phyloP scores from a whole-genome alignment of 2,113 vertebrate genomes.

The Ceratotherium simum region DNA sequence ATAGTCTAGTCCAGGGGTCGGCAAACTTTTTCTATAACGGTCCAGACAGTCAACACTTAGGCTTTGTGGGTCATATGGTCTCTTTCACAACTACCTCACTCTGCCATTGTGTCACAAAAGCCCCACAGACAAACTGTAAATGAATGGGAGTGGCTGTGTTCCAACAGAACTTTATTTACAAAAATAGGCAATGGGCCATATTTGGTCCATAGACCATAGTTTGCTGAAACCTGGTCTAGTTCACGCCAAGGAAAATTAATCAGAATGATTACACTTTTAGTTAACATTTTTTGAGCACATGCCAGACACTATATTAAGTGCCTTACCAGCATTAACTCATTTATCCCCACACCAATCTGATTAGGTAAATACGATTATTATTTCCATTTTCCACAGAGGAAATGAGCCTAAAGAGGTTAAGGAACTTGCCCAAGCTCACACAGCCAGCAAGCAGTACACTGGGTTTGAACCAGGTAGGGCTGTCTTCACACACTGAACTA shows the following conservation, averaged over 20 bases:
- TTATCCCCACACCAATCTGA: background rate
- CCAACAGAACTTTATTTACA: constrained; percentile 55
- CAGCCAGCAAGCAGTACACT: background rate
- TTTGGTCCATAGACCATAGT: background rate
- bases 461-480: background rate
- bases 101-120: background rate
- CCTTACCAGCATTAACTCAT: background rate
- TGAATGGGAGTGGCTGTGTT: background rate
- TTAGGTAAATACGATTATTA: background rate
- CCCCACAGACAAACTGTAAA: background rate
- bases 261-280: background rate
- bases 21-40: background rate
- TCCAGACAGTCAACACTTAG: background rate
- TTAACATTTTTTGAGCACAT: background rate
- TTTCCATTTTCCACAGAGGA: constrained; percentile 40
- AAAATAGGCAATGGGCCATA: background rate
- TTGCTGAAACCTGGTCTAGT: background rate
- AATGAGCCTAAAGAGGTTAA: background rate
- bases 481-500: background rate
- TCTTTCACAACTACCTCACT: background rate
- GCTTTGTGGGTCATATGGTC: background rate
- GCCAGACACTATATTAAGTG: background rate
- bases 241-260: background rate
- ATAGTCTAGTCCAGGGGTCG: background rate
- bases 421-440: background rate